Conservation (phyloP, 2,888 invertebrate genomes). For the Trichogramma evanescens region DNA sequence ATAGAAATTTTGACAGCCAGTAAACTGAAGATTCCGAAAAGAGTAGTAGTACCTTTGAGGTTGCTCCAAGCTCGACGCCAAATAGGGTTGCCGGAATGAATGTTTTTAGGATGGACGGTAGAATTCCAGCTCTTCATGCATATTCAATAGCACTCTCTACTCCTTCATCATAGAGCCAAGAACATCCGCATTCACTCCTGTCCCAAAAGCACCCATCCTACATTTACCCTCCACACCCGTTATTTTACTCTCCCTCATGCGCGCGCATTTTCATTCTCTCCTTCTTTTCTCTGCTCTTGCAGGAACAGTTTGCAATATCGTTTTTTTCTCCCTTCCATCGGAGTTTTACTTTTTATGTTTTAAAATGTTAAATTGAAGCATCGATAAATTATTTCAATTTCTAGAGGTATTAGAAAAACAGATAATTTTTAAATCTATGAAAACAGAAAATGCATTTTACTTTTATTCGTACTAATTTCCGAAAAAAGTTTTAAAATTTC, state of each 20-base stretch:
- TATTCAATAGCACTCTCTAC: slow-evolving; percentile 48
- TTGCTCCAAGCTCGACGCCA: no score
- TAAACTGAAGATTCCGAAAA: no score
- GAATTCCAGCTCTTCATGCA: slow-evolving; percentile 45
- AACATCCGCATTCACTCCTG: slow-evolving; percentile 36
- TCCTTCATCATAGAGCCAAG: slow-evolving; percentile 48
- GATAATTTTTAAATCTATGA: no score
- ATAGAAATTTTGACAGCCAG: no score
- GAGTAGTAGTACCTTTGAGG: no score
- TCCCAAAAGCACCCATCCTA: slow-evolving; percentile 28
- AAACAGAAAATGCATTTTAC: no score
- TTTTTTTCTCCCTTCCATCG: slow-evolving; percentile 11
- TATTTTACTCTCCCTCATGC: slow-evolving; percentile 6
- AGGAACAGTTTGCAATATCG: slow-evolving; percentile 16
- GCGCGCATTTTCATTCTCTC: slow-evolving; percentile 11
- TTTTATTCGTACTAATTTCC: no score
- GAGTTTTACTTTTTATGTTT: no score
- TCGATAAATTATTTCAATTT: no score
- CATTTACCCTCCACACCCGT: slow-evolving; percentile 23
- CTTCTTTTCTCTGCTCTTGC: slow-evolving; percentile 12
- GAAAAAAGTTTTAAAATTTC: no score
- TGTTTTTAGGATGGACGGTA: slow-evolving; percentile 48
- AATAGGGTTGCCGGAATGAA: slow-evolving; percentile 27
- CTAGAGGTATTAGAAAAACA: no score
- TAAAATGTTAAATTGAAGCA: no score